Conservation (phyloP, 2,797 vertebrate species). For the Argyrosomus regius region DNA sequence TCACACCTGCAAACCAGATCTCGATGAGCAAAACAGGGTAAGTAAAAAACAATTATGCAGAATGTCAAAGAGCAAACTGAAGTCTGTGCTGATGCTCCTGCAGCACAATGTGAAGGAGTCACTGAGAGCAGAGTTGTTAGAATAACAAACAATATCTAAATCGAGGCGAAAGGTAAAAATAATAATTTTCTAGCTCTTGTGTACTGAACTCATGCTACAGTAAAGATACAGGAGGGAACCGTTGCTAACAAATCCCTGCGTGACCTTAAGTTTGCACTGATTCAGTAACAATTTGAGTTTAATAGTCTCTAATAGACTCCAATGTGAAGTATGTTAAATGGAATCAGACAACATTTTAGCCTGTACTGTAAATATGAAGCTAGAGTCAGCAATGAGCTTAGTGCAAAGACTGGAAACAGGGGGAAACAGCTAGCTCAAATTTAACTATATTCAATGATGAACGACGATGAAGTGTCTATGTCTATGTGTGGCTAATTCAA, state of each 20-base stretch:
- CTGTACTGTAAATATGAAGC: background rate
- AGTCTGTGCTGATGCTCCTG: slow-evolving; percentile 31
- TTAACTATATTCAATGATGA: background rate
- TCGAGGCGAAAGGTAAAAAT: slow-evolving; percentile 54
- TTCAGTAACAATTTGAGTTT: slow-evolving; percentile 13
- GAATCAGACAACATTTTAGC: slow-evolving; percentile 6
- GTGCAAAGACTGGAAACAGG: background rate
- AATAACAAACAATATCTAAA: slow-evolving; percentile 70
- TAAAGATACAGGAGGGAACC: background rate
- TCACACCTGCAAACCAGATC: slow-evolving; percentile 63
- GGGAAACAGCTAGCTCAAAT: background rate
- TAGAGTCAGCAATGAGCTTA: background rate
- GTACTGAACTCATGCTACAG: slow-evolving; percentile 23
- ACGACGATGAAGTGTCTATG: background rate
- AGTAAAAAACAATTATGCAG: slow-evolving; percentile 65
- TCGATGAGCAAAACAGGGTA: slow-evolving; percentile 47
- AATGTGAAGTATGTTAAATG: background rate
- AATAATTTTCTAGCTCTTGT: slow-evolving; percentile 43
- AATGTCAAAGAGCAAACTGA: slow-evolving; percentile 58
- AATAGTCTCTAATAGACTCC: background rate
- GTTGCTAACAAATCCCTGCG: slow-evolving; percentile 10
- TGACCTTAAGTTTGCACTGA: slow-evolving; percentile 5
- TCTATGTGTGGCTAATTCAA: background rate
- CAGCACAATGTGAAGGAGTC: slow-evolving; percentile 46
- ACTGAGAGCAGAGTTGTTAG: slow-evolving; percentile 49